Evolutionary conservation across 2,797 vertebrate species (phyloP).

Genomic region (Oceanodroma leucorhoa): DNA sequence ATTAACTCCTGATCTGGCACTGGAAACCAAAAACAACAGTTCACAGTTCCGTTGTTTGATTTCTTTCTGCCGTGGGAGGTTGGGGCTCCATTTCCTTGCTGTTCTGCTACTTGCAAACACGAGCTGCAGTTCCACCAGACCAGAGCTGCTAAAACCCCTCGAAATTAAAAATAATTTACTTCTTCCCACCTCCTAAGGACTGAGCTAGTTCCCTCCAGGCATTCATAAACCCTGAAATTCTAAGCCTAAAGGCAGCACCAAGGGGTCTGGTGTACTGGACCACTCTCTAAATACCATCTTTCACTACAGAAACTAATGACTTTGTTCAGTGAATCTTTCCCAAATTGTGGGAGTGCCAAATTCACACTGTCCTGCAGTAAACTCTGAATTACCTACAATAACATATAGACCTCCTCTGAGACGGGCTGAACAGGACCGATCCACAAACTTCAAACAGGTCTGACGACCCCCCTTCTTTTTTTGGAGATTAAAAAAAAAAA

Average conservation of each 20-base stretch:
- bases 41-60: neutral
- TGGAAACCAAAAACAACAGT: neutral
- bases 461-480: neutral
- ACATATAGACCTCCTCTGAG: neutral
- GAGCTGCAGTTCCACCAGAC: neutral
- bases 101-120: neutral
- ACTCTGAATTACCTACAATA: neutral
- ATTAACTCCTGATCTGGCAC: neutral
- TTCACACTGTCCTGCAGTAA: neutral
- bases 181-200: neutral
- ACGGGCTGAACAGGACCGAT: fast-evolving
- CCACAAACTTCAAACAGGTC: neutral
- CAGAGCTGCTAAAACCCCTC: neutral
- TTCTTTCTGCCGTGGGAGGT: neutral
- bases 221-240: neutral
- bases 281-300: neutral
- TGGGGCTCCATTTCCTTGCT: neutral
- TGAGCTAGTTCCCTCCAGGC: neutral
- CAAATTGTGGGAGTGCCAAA: neutral
- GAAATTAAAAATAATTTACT: neutral
- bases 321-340: neutral
- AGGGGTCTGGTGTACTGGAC: neutral
- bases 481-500: neutral
- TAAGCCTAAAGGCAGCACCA: neutral
- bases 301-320: neutral